A percentile compares a stretch with the other conserved stretches of the same genome.
phyloP scores from a whole-genome alignment of 2,797 vertebrate species.

The Uromys caudimaculatus region DNA sequence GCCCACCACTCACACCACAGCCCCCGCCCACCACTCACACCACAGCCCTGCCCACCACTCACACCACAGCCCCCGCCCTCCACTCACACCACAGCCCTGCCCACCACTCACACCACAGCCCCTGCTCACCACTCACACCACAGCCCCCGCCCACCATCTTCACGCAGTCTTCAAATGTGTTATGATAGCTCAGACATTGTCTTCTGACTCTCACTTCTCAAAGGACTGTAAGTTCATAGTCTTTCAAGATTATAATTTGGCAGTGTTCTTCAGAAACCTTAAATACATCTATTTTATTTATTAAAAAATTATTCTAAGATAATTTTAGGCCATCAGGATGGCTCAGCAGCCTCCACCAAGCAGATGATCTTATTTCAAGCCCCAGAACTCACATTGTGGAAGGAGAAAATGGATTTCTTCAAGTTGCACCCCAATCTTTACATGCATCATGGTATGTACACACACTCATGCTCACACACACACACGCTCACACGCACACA shows the following conservation, averaged over 20 bases:
- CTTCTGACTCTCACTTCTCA: conserved; percentile 8
- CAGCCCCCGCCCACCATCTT: neutral
- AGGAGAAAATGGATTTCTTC: neutral
- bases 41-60: too few species aligned
- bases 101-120: neutral
- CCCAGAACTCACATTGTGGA: neutral
- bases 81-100: neutral
- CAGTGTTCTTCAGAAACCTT: conserved; percentile 1
- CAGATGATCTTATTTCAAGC: neutral
- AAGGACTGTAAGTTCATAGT: neutral
- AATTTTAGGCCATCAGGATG: neutral
- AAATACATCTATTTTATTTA: neutral
- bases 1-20: too few species aligned
- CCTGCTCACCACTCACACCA: neutral
- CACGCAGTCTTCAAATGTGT: neutral
- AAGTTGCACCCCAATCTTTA: neutral
- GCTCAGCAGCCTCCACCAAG: neutral
- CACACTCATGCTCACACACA: neutral
- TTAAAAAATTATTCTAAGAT: neutral
- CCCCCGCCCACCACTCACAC: too few species aligned
- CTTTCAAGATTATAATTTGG: neutral
- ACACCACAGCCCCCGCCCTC: too few species aligned
- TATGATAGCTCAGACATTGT: conserved; percentile 9
- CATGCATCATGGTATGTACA: neutral
- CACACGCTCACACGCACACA: neutral